Percentiles rank a stretch among this genome's conserved stretches.
These are phyloP conservation scores for Sciaenops ocellatus DNA, from an alignment of 2,797 vertebrate genomes.

Conservation along the genomic window DNA sequence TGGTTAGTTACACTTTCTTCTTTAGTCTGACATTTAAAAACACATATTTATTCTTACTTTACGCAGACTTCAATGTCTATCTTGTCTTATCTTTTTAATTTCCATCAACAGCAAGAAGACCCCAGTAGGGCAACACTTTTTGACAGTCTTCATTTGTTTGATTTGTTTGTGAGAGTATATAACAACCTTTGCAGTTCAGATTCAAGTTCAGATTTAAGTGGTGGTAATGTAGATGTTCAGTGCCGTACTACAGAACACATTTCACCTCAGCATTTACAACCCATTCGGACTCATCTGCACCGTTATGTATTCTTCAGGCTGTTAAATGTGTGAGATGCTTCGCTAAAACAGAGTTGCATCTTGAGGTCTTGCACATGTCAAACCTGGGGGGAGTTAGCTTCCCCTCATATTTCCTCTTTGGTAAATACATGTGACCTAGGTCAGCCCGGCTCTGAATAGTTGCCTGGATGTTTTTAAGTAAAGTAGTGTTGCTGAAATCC, in stretches of 20 bases:
- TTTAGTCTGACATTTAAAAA: too few relatives aligned
- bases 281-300: not conserved
- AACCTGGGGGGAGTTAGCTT: slow-evolving; percentile 41
- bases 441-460: slow-evolving; percentile 45
- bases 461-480: slow-evolving; percentile 52
- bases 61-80: too few relatives aligned
- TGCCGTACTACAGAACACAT: not conserved
- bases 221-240: slow-evolving; percentile 29
- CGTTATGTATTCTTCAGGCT: slow-evolving; percentile 17
- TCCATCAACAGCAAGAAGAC: slow-evolving; percentile 4
- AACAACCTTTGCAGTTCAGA: slow-evolving; percentile 37
- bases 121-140: not conserved
- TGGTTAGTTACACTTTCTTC: too few relatives aligned
- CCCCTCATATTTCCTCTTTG: slow-evolving; percentile 49
- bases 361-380: slow-evolving; percentile 56
- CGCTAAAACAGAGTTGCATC: slow-evolving; percentile 39
- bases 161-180: slow-evolving; percentile 17
- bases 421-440: slow-evolving; percentile 61
- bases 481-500: slow-evolving; percentile 39
- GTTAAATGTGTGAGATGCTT: slow-evolving; percentile 14
- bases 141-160: slow-evolving; percentile 23
- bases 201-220: slow-evolving; percentile 51
- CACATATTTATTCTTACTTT: too few relatives aligned
- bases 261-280: slow-evolving; percentile 15
- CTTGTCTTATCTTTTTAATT: too few relatives aligned